phyloP scores from a whole-genome alignment of 1,140 invertebrate genomes.

The Drosophila novamexicana region DNA sequence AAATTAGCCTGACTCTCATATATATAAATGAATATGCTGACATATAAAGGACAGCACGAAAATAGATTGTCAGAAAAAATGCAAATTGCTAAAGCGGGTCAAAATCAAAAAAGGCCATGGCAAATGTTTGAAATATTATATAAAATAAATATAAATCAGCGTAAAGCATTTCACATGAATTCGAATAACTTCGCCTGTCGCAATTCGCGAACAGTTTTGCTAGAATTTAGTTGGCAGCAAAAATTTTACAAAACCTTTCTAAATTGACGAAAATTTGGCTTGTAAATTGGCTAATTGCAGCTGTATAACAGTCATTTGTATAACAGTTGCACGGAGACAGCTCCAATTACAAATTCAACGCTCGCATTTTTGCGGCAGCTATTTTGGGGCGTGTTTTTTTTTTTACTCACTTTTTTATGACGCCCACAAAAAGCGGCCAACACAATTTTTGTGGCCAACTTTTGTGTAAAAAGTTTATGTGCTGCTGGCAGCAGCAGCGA shows the following conservation, averaged over 20 bases:
- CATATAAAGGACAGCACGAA: no score
- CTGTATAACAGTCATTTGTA: slow-evolving; percentile 21
- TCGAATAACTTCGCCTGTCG: no score
- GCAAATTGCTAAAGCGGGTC: no score
- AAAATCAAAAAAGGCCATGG: no score
- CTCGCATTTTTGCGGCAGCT: slow-evolving; percentile 28
- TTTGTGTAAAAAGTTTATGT: slow-evolving; percentile 37
- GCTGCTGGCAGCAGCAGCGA: background rate
- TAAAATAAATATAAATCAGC: no score
- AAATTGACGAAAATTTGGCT: background rate
- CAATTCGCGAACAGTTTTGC: background rate
- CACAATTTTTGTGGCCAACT: slow-evolving; percentile 38
- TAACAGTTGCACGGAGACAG: slow-evolving; percentile 7
- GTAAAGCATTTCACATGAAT: no score
- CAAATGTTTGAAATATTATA: no score
- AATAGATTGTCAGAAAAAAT: no score
- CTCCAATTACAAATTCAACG: slow-evolving; percentile 36
- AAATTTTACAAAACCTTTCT: background rate
- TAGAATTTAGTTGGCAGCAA: background rate
- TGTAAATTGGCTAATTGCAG: slow-evolving; percentile 9
- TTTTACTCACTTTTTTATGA: slow-evolving; percentile 26
- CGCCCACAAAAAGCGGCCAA: slow-evolving; percentile 22
- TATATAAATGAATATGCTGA: no score
- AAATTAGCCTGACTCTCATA: no score
- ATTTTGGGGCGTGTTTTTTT: slow-evolving; percentile 1